Conservation (phyloP, 2,888 invertebrate species). For the Argynnis bischoffii region DNA sequence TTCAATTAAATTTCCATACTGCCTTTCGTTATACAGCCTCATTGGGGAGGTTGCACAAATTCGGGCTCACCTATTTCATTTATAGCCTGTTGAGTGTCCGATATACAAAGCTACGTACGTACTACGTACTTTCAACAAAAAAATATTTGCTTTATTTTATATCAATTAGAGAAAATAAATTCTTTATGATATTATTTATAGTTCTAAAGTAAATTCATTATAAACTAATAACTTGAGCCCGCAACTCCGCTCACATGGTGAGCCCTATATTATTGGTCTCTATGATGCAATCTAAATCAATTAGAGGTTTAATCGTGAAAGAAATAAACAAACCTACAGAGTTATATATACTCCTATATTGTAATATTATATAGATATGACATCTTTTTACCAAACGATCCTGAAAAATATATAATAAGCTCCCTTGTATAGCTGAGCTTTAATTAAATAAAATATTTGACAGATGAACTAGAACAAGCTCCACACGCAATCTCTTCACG, state of each 20-base stretch:
- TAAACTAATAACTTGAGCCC: too few relatives aligned
- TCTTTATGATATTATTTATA: too few relatives aligned
- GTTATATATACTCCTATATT: neutral
- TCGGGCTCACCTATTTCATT: neutral
- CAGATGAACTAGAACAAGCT: conserved; percentile 25
- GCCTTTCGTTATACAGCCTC: conserved; percentile 65
- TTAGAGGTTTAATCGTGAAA: neutral
- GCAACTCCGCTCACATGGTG: too few relatives aligned
- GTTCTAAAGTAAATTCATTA: too few relatives aligned
- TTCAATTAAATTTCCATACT: conserved; percentile 78
- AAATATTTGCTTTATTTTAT: too few relatives aligned
- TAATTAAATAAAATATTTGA: conserved; percentile 25
- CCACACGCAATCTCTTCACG: conserved; percentile 18
- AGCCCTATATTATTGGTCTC: too few relatives aligned
- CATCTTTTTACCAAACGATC: too few relatives aligned
- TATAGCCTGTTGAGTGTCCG: conserved; percentile 47
- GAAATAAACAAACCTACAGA: neutral
- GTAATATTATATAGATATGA: too few relatives aligned
- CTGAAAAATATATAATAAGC: neutral
- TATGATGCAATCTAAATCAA: too few relatives aligned
- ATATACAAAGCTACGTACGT: neutral
- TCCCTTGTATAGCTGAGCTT: neutral
- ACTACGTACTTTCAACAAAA: neutral
- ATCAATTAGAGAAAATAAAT: too few relatives aligned
- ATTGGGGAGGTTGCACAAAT: conserved; percentile 42